These are phyloP conservation scores for Melikaiella ostensackeni DNA, from an alignment of 2,888 invertebrate genomes.

Conservation along the genomic window DNA sequence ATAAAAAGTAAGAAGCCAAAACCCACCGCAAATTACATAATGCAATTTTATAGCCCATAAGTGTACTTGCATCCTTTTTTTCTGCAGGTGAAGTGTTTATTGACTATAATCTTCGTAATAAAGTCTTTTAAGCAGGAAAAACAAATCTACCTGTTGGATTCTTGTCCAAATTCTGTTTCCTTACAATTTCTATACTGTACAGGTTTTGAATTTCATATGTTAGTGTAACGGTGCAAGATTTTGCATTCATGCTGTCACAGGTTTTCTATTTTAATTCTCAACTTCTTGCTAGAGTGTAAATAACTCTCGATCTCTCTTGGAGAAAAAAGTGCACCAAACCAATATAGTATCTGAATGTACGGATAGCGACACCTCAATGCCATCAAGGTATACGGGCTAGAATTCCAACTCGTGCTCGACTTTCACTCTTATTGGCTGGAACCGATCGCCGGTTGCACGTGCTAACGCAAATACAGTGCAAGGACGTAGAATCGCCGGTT, in stretches of 20 bases:
- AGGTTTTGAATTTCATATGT: neutral
- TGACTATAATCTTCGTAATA: neutral
- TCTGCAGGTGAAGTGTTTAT: slow-evolving; percentile 6
- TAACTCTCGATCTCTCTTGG: slow-evolving; percentile 37
- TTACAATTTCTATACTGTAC: neutral
- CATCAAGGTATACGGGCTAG: slow-evolving; percentile 61
- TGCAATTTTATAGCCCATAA: slow-evolving; percentile 10
- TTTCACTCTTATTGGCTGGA: slow-evolving; percentile 68
- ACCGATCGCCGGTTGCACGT: slow-evolving; percentile 58
- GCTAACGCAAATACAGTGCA: slow-evolving; percentile 58
- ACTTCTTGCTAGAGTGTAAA: slow-evolving; percentile 30
- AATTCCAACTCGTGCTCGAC: slow-evolving; percentile 67
- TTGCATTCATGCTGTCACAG: neutral
- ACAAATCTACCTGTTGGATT: neutral
- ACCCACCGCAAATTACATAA: slow-evolving; percentile 34
- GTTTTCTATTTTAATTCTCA: neutral
- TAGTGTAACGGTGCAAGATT: neutral
- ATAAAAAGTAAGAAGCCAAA: slow-evolving; percentile 25
- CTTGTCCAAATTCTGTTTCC: neutral
- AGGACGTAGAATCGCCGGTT: slow-evolving; percentile 61
- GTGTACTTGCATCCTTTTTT: slow-evolving; percentile 31
- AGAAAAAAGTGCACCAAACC: slow-evolving; percentile 46
- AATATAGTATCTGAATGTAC: slow-evolving; percentile 44
- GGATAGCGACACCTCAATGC: slow-evolving; percentile 64
- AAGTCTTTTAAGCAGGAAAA: neutral